A percentile compares a stretch with the other conserved stretches of the same genome.
Conservation (phyloP, 1,140 invertebrate species). For the Zaprionus tsacasi region DNA sequence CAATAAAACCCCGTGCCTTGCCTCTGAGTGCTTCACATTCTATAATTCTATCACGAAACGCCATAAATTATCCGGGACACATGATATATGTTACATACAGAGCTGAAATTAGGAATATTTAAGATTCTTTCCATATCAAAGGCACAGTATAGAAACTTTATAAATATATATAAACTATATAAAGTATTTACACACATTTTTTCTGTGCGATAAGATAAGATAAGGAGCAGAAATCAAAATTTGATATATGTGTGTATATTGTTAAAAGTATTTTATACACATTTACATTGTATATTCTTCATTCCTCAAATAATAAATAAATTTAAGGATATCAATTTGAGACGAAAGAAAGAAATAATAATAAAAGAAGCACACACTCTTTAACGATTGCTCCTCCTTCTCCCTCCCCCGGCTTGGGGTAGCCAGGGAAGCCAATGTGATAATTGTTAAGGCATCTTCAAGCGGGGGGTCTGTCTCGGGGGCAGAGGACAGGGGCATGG, state of each 20-base stretch:
- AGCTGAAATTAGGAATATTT: not conserved
- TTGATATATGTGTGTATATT: not conserved
- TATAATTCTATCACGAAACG: conserved; percentile 4
- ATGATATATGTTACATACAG: not conserved
- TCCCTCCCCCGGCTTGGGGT: not conserved
- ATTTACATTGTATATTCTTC: not conserved
- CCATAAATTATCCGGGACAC: not conserved
- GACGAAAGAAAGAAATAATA: conserved; percentile 25
- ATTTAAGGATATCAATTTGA: conserved; percentile 1
- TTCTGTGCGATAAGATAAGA: conserved; percentile 1
- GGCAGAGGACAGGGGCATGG: conserved; percentile 13
- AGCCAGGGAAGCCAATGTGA: conserved; percentile 48
- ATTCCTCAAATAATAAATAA: not conserved
- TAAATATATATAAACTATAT: not conserved
- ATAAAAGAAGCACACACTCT: not conserved
- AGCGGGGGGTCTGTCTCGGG: conserved; percentile 18
- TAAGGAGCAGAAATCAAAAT: not conserved
- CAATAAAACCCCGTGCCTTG: not conserved
- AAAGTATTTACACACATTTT: not conserved
- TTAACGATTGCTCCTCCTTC: not conserved
- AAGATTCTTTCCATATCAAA: not conserved
- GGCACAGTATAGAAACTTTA: not conserved
- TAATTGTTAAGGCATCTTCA: conserved; percentile 60
- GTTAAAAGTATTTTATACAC: not conserved
- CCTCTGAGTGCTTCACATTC: not conserved